Evolutionary conservation across 1,140 invertebrate species (phyloP).

Genomic region (Drosophila cardini): DNA sequence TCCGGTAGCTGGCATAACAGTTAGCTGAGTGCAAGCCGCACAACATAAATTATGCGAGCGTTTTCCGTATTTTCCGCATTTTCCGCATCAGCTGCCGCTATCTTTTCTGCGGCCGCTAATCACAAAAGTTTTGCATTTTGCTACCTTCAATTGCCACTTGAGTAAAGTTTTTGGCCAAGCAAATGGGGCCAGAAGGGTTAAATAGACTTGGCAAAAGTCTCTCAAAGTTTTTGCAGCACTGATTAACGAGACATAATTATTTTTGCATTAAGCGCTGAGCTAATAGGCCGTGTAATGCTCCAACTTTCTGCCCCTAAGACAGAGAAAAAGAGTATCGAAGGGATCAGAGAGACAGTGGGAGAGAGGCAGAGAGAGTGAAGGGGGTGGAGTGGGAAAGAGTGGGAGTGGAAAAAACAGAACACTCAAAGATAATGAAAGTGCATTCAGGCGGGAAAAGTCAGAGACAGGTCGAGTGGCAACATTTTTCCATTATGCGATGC

Average conservation of each 20-base stretch:
- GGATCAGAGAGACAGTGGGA: slow-evolving; percentile 4
- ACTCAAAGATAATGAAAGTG: slow-evolving; percentile 81
- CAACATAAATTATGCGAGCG: slow-evolving; percentile 77
- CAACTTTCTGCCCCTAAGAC: slow-evolving; percentile 58
- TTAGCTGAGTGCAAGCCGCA: slow-evolving; percentile 54
- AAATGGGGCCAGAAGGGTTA: slow-evolving; percentile 43
- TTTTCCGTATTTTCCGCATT: slow-evolving; percentile 60
- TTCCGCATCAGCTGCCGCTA: slow-evolving; percentile 68
- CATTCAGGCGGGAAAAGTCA: slow-evolving; percentile 70
- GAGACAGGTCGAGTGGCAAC: slow-evolving; percentile 72
- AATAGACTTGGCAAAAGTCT: slow-evolving; percentile 61
- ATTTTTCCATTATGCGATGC: slow-evolving; percentile 74
- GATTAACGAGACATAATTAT: slow-evolving; percentile 81
- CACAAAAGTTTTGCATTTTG: slow-evolving; percentile 68
- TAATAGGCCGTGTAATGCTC: slow-evolving; percentile 77
- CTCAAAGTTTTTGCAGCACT: slow-evolving; percentile 57
- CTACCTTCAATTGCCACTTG: slow-evolving; percentile 71
- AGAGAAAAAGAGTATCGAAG: slow-evolving; percentile 65
- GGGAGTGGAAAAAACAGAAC: slow-evolving; percentile 33
- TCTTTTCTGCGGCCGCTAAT: slow-evolving; percentile 59
- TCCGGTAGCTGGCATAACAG: slow-evolving; percentile 55
- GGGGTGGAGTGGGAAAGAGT: slow-evolving; percentile 13
- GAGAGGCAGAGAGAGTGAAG: slow-evolving; percentile 10
- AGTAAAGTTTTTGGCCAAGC: slow-evolving; percentile 31
- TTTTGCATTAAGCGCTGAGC: slow-evolving; percentile 76